Evolutionary conservation across 2,888 invertebrate species (phyloP), one percentile per base, ranked within the genome.

Genomic region (Dryobota labecula): DNA sequence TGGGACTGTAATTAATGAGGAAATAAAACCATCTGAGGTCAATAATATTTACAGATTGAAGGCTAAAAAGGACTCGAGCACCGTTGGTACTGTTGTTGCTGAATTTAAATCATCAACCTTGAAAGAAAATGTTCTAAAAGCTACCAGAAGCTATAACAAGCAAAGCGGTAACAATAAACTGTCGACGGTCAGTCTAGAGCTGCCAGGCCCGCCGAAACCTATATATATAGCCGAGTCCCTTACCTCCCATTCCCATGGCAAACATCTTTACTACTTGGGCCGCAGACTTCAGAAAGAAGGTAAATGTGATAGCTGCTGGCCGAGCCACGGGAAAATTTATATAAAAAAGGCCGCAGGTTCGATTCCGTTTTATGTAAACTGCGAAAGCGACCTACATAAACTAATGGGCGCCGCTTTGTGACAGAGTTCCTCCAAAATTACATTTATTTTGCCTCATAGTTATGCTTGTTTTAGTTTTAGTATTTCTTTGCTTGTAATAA

Each of bases 11-110:
- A 38, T 38, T 15, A n/a, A 15, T 6, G 57, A 57, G n/a, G 36
- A 57, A 57, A 57, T 57, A 36, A 57, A 36, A 8, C 36, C 36
- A 15, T 13, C 36, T 13, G 56, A 57, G 8, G 15, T 57, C 11
- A 54, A 54, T 11, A 56, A 57, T 15, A 57, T 57, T 8, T 57
- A 57, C 56, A n/a, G 56, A 57, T 11, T 57, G 36, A 57, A 57
- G n/a, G 13, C 56, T 27, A 54, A 54, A 54, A 54, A 54, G 33
- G 11, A 54, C 33, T 54, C 53, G 18, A 2, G 4, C 53, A 54
- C 54, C 33, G 54, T 33, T 30, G 57, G 57, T 41, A 38, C 38
- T 57, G 57, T 41, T 18, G 24, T 41, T 58, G 41, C 24, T 8
- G 58, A 41, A 58, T 58, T 57, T 38, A n/a, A 24, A 24, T 15